Base-by-base conservation (phyloP, 2,888 invertebrate species). In the Machimus rusticus region DNA sequence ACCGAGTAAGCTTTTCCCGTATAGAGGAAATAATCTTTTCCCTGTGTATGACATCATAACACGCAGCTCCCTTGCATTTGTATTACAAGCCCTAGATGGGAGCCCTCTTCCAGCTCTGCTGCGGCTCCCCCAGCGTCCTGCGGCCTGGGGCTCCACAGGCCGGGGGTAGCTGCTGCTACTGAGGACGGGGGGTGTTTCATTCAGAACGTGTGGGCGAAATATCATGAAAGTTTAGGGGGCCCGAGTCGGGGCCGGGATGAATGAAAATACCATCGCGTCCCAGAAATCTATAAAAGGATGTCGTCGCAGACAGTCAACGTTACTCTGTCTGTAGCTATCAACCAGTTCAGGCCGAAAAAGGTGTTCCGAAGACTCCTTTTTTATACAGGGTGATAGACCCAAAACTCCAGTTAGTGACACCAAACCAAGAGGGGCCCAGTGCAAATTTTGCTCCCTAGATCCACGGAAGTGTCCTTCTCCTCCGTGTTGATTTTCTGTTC, bases 221-320 rank as follows among this genome's bases (percentile, higher is more conserved):
- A 51, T 79, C 51, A 34, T 77, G 77, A 86, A 77, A 87, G 79
- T 87, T 46, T 87, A 31, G 66, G 57, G 19, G 66, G 57, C 57
- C 39, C 31, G 19, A 86, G 55, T 79, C 74, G 78, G 89, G 86
- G 87, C 86, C 87, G 82, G 86, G 86, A 88, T 88, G 88, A 88
- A 88, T 88, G 88, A 88, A 88, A 88, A 88, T 87, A 55, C 77
- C 74, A 87, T 74, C 31, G 81, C 81, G 31, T 79, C 66, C 43
- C n/a, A 74, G 28, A 74, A 90, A 88, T 89, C 90, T 89, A 89
- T 90, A 90, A 88, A 90, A 90, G 90, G 90, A 89, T 87, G 90
- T 89, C 86, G 88, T 87, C 86, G 57, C 87, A 87, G 86, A 87
- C 82, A 87, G 87, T 86, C 74, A 88, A 89, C 88, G 88, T 89